phyloP scores from a whole-genome alignment of 2,888 invertebrate species.

The Caenorhabditis uteleia region DNA sequence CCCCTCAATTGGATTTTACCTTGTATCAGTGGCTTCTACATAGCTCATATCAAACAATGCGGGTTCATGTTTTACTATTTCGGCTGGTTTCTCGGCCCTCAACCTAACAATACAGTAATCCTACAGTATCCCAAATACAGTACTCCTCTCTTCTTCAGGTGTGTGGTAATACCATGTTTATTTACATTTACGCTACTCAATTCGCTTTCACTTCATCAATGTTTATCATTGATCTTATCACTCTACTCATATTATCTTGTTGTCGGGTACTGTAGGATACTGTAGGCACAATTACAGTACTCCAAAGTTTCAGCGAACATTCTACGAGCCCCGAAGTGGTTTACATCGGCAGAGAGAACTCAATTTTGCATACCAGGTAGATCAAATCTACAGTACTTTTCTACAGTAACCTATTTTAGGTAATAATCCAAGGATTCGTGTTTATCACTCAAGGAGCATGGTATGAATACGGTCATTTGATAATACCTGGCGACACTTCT shows the following conservation, averaged over 20 bases:
- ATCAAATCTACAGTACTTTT: background rate
- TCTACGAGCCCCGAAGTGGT: conserved; percentile 6
- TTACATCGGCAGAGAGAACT: conserved; percentile 3
- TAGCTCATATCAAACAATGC: no score
- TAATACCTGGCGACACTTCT: conserved; percentile 11
- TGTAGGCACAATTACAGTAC: background rate
- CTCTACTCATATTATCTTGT: conserved; percentile 1
- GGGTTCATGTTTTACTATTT: background rate
- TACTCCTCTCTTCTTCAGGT: no score
- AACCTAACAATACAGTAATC: background rate
- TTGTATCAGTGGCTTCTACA: no score
- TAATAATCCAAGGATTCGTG: conserved; percentile 16
- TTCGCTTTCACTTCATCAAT: background rate
- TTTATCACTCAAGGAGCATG: conserved; percentile 10
- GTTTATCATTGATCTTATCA: conserved; percentile 6
- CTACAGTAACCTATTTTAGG: no score
- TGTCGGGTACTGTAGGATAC: conserved; percentile 4
- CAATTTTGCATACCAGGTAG: conserved; percentile 13
- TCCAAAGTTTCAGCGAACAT: no score
- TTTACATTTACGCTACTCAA: background rate
- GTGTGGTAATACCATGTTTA: background rate
- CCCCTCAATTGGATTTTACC: no score
- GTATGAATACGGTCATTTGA: conserved; percentile 11
- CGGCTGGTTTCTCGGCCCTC: background rate
- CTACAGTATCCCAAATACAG: no score